Base-by-base conservation (phyloP, 2,888 invertebrate species). In the Ariolimax columbianus region DNA sequence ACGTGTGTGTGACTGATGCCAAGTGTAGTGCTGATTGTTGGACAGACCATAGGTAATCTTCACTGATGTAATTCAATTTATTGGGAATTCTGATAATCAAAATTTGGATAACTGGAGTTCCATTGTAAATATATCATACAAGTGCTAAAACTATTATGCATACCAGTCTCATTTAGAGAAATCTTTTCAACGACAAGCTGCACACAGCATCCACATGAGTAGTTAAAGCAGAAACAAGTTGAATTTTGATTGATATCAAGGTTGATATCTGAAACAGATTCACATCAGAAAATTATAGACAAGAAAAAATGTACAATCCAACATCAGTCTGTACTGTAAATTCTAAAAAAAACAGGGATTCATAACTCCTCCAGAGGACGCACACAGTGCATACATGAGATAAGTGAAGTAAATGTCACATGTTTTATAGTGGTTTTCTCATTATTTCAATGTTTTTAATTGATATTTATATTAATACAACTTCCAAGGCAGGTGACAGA, bases 101-200 rank as follows among this genome's bases (percentile, higher is more conserved):
- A 47, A 47, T 47, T 11, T 47, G 47, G 7, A 47, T 7, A 47
- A 47, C 47, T 47, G 47, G 47, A 7, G 47, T 47, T 55, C 47
- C 47, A 47, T 17, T 47, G 55, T 55, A 55, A 3, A 55, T 43
- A 14, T 0, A 55, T 26, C 23, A 55, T 3, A 79, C 1, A 1
- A 36, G 14, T 36, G 9, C 19, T 19, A 38, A n/a, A 33, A 30
- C 33, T 63, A 33, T 1, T 38, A 66, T 38, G 47, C 78, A 3
- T 75, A 84, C 84, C 80, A 38, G 84, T 84, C 33, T 84, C 80
- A 47, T 84, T 84, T 26, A 84, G 80, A 47, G 68, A 70, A 47
- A 84, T 80, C n/a, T 66, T 72, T 19, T 73, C 75, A n/a, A 73
- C 80, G 36, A 73, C 75, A 26, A 84, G 38, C 30, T 84, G 73